Evolutionary conservation across 2,888 invertebrate species (phyloP).

Genomic region (Hedychridium roseum): DNA sequence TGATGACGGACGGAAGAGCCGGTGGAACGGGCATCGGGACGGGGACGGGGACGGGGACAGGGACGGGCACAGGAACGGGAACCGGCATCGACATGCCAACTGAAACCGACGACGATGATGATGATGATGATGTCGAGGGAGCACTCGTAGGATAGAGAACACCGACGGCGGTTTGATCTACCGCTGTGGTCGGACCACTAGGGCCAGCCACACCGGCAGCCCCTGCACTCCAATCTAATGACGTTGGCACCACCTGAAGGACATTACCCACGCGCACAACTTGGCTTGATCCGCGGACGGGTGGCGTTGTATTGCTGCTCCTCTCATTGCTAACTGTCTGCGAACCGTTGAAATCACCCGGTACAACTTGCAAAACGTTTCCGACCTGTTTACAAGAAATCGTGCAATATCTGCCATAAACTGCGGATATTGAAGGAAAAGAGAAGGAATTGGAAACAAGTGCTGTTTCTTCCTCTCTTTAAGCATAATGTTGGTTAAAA

Average conservation of each 20-base stretch:
- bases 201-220: constrained; percentile 9
- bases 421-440: too few relatives aligned
- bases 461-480: too few relatives aligned
- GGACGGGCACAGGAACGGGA: constrained; percentile 38
- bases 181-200: constrained; percentile 9
- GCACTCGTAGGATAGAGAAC: constrained; percentile 29
- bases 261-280: constrained; percentile 60
- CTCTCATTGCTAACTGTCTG: constrained; percentile 26
- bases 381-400: constrained; percentile 68
- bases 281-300: constrained; percentile 44
- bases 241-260: constrained; percentile 59
- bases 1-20: constrained; percentile 20
- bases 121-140: constrained; percentile 30
- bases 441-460: too few relatives aligned
- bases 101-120: too few relatives aligned
- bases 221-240: constrained; percentile 56
- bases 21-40: constrained; percentile 29
- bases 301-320: constrained; percentile 14
- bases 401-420: too few relatives aligned
- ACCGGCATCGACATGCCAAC: too few relatives aligned
- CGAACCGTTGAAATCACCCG: constrained; percentile 61
- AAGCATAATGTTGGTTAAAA: too few relatives aligned
- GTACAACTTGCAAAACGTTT: constrained; percentile 70
- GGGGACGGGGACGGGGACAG: constrained; percentile 42
- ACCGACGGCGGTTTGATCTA: constrained; percentile 27